Evolutionary conservation across 2,113 vertebrate genomes (phyloP), one percentile per base, ranked within the genome.

Genomic region (Rhombomys opimus): DNA sequence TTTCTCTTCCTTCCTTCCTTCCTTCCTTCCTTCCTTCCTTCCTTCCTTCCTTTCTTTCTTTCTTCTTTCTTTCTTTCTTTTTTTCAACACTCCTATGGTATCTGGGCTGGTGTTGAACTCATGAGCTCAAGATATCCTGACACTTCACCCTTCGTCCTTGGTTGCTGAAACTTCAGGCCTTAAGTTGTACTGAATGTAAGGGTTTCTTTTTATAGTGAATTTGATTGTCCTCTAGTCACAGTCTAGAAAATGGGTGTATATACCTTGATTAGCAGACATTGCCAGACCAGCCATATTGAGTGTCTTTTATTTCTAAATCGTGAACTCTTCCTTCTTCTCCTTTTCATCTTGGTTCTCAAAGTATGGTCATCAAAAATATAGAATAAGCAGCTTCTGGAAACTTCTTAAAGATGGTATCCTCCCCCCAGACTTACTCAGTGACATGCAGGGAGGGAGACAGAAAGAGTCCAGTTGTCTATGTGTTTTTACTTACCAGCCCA

Each of bases 291-390:
- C 84, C 20, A 35, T 0, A 7, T 18, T 73, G 18, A 80, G 30
- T 72, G 38, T 54, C 57, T 80, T 67, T 77, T 70, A 59, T 61
- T 30, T 65, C 87, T 18, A 27, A 41, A 67, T 73, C 20, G 63
- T 54, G n/a, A 59, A 70, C n/a, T 77, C 38, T 59, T 67, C 32
- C 22, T 61, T 17, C 9, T 50, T 9, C 15, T 80, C 75, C 27
- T 87, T 61, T 54, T 87, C 18, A 63, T 70, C 52, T 32, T 46
- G 18, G 30, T 93, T 95, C n/a, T 92, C 65, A 84, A 88, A 81
- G 63, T 52, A n/a, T 57, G 57, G 13, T 41, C 50, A 41, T 76
- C n/a, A 32, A 17, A 81, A 80, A 30, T 35, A 38, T 20, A 77
- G 73, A 87, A 41, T 25, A 14, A 57, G 23, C 65, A 85, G 14